Evolutionary conservation across 1,140 invertebrate species (phyloP).

Genomic region (Plectus sambesii): DNA sequence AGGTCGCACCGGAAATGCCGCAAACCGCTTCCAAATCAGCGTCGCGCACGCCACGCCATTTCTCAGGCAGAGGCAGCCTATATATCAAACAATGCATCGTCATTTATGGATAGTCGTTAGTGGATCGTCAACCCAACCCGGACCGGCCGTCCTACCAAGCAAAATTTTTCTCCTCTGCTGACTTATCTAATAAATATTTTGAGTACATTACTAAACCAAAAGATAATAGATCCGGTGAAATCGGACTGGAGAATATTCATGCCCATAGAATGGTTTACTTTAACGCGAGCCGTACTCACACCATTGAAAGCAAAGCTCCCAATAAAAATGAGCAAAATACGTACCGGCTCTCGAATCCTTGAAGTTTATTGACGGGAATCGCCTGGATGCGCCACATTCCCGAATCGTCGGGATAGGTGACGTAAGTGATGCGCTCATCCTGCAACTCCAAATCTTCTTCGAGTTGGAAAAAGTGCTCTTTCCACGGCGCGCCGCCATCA

Average conservation of each 20-base stretch:
- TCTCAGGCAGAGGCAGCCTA: constrained; percentile 62
- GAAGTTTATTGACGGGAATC: constrained; percentile 60
- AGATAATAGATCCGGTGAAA: too few relatives aligned
- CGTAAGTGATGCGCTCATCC: constrained; percentile 59
- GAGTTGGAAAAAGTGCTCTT: constrained; percentile 68
- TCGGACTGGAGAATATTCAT: not conserved
- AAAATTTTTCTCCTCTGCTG: not conserved
- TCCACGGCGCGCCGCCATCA: constrained; percentile 65
- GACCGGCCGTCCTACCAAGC: too few relatives aligned
- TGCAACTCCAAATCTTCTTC: constrained; percentile 63
- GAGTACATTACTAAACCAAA: not conserved
- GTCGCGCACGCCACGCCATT: constrained; percentile 71
- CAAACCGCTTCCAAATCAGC: constrained; percentile 58
- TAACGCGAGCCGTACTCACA: constrained; percentile 3
- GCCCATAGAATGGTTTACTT: not conserved
- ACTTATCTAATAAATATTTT: not conserved
- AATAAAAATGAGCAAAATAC: constrained; percentile 12
- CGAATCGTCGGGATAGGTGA: constrained; percentile 59
- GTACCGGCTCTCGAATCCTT: constrained; percentile 65
- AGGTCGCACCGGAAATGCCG: constrained; percentile 64
- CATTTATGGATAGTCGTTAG: constrained; percentile 3
- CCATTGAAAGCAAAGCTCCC: too few relatives aligned
- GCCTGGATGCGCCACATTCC: constrained; percentile 66
- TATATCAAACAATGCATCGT: constrained; percentile 36
- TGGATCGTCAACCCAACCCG: not conserved